Conservation (phyloP, 92 coral and sea anemone genomes). For the Isaurus tuberculatus region DNA sequence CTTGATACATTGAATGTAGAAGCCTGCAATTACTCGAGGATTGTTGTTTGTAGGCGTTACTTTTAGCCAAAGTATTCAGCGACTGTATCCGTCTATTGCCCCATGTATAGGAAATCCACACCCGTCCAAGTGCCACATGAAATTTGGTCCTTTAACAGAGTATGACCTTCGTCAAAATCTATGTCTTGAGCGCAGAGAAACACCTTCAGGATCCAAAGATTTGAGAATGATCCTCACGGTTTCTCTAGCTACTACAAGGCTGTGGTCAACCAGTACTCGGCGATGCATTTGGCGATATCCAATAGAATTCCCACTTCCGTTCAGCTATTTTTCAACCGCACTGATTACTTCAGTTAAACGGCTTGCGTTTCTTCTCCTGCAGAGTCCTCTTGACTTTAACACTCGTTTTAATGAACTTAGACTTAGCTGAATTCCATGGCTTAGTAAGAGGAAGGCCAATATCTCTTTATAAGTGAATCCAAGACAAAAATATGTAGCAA, state of each 20-base stretch:
- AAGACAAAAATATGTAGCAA: constrained; percentile 27
- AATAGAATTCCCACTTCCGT: constrained; percentile 36
- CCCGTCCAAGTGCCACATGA: constrained; percentile 48
- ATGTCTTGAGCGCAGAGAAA: constrained; percentile 42
- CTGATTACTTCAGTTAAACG: constrained; percentile 35
- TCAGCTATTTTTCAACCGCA: constrained; percentile 33
- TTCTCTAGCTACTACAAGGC: constrained; percentile 49
- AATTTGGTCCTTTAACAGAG: constrained; percentile 34
- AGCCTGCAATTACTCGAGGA: constrained; percentile 30
- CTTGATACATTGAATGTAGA: constrained; percentile 36
- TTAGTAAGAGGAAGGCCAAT: constrained; percentile 25
- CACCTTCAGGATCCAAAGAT: constrained; percentile 55
- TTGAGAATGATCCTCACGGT: constrained; percentile 33
- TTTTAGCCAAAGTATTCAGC: constrained; percentile 37
- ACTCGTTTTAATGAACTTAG: constrained; percentile 45
- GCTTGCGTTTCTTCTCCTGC: constrained; percentile 31
- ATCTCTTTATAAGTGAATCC: constrained; percentile 49
- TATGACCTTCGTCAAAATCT: constrained; percentile 38
- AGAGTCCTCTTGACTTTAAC: constrained; percentile 32
- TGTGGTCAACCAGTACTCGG: constrained; percentile 32
- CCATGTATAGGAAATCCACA: constrained; percentile 42
- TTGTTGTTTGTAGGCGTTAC: constrained; percentile 21
- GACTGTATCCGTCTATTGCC: constrained; percentile 31
- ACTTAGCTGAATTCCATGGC: constrained; percentile 44
- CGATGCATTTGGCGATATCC: constrained; percentile 46